Base-by-base conservation (phyloP, 1,140 invertebrate genomes). In the Thaumetopoea pityocampa region DNA sequence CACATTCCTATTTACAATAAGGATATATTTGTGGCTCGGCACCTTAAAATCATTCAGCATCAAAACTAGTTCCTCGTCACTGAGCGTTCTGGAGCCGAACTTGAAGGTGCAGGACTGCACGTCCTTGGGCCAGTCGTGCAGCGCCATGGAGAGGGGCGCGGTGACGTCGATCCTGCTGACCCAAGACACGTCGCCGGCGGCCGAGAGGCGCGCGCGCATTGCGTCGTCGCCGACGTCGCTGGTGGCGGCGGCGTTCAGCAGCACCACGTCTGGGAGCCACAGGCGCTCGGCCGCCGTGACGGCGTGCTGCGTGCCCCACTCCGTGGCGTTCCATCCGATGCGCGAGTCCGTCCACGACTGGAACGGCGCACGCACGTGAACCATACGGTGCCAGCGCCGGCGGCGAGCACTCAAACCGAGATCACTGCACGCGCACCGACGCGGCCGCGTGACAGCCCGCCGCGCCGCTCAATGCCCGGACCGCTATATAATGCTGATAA, bases 311-410 rank as follows among this genome's bases (percentile, higher is more conserved):
- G 74, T 77, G 4, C 52, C 65, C 70, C 67, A 74, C 2, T 63
- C 67, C 5, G 41, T 53, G 4, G 57, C 49, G 50, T 78, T 82
- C 74, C 74, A 82, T 1, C 19, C 10, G 3, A 82, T 37, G 0
- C 78, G 70, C n/a, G 43, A 24, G 20, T 82, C 78, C 5, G 54
- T 22, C 78, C 78, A 82, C 2, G 24, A 53, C 78, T 82, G 60
- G 1, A 61, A 48, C n/a, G n/a, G n/a, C n/a, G n/a, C n/a, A n/a
- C n/a, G n/a, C n/a, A n/a, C n/a, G n/a, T n/a, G n/a, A n/a, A n/a
- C n/a, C n/a, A n/a, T n/a, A n/a, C n/a, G n/a, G n/a, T n/a, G 15
- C 14, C 16, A 30, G 3, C 19, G n/a, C 18, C n/a, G n/a, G n/a
- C n/a, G n/a, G n/a, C n/a, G n/a, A n/a, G n/a, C n/a, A n/a, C n/a